Evolutionary conservation across 2,888 invertebrate species (phyloP).

Genomic region (Drosophila sordidapex): DNA sequence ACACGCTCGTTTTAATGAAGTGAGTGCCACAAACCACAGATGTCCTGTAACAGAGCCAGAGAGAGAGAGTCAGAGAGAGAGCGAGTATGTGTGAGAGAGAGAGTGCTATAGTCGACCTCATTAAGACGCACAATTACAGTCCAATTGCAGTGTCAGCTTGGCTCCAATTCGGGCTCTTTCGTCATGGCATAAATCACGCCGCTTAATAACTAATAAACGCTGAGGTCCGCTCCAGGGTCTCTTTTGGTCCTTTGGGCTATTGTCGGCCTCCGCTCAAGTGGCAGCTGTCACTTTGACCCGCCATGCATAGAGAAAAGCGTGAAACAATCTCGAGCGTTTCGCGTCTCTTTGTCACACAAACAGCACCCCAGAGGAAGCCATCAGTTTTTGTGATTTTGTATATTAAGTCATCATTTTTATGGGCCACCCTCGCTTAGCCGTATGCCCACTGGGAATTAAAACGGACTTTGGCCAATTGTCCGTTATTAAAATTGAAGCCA

Average conservation of each 20-base stretch:
- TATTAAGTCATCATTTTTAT: slow-evolving; percentile 76
- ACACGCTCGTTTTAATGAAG: slow-evolving; percentile 59
- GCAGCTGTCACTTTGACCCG: slow-evolving; percentile 83
- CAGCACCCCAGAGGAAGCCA: slow-evolving; percentile 75
- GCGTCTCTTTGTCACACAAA: slow-evolving; percentile 58
- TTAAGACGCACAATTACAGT: slow-evolving; percentile 57
- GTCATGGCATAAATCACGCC: slow-evolving; percentile 66
- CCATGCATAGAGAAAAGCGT: slow-evolving; percentile 72
- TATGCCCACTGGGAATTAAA: slow-evolving; percentile 24
- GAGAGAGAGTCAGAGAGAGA: background rate
- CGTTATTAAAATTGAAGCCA: slow-evolving; percentile 45
- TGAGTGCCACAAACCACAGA: slow-evolving; percentile 45
- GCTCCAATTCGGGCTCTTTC: slow-evolving; percentile 27
- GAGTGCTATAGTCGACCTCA: slow-evolving; percentile 47
- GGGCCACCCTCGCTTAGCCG: slow-evolving; percentile 18
- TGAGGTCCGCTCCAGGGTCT: slow-evolving; percentile 8
- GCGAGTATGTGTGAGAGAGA: background rate
- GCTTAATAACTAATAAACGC: slow-evolving; percentile 78
- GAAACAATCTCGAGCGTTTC: slow-evolving; percentile 71
- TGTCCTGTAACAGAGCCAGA: slow-evolving; percentile 34
- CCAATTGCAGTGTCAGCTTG: slow-evolving; percentile 52
- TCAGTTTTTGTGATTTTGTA: slow-evolving; percentile 72
- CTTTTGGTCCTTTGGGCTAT: slow-evolving; percentile 33
- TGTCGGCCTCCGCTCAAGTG: slow-evolving; percentile 72
- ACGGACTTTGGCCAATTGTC: slow-evolving; percentile 11